These are phyloP conservation scores for Nannoperca australis DNA, from an alignment of 2,797 vertebrate species.

Conservation along the genomic window DNA sequence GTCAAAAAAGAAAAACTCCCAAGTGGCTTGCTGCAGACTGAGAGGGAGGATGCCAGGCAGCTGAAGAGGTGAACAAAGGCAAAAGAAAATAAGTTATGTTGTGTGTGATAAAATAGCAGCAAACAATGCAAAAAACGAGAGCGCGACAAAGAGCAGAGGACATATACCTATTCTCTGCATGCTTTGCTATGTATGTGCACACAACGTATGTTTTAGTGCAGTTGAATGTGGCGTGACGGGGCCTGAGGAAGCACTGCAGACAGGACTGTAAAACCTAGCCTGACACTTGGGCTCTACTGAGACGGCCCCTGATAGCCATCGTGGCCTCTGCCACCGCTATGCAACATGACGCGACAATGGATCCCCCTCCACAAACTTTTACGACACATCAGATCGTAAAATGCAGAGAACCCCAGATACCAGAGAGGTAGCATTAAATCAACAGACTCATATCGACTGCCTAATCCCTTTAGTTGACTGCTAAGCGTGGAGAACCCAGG, in stretches of 20 bases:
- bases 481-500: constrained; percentile 17
- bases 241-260: constrained; percentile 72
- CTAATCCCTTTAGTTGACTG: constrained; percentile 31
- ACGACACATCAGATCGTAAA: constrained; percentile 62
- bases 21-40: constrained; percentile 10
- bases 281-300: constrained; percentile 46
- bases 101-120: background rate
- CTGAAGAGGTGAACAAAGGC: constrained; percentile 6
- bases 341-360: constrained; percentile 31
- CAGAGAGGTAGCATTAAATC: constrained; percentile 56
- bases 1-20: constrained; percentile 1
- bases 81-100: constrained; percentile 11
- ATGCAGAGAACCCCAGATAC: constrained; percentile 38
- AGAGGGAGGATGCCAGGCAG: constrained; percentile 13
- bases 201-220: constrained; percentile 61
- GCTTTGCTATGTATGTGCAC: constrained; percentile 34
- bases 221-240: constrained; percentile 64
- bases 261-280: constrained; percentile 60
- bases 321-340: constrained; percentile 19
- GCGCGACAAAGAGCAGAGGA: background rate
- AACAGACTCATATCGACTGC: constrained; percentile 18
- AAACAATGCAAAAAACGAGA: constrained; percentile 15
- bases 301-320: constrained; percentile 53
- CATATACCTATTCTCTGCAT: constrained; percentile 6
- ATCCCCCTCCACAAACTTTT: constrained; percentile 59